Conservation (phyloP, 2,888 invertebrate genomes). For the Piscicola geometra region DNA sequence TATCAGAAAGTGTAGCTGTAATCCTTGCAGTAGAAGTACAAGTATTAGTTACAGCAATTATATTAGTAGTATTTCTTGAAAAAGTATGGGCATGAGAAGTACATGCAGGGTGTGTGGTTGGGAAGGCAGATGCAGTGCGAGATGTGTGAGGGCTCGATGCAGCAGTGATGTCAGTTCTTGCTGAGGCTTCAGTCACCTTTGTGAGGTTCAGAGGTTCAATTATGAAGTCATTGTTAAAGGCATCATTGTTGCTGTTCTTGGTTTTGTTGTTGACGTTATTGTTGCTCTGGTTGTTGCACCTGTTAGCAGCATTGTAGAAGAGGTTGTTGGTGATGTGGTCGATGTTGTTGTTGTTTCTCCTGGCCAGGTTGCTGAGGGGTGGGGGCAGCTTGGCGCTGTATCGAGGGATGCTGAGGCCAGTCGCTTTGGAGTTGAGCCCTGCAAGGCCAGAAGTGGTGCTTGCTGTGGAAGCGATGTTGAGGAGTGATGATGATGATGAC, state of each 20-base stretch:
- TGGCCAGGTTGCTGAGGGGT: neutral
- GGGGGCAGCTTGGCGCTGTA: neutral
- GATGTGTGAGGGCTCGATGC: too few relatives aligned
- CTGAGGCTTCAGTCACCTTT: neutral
- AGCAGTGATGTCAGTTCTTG: neutral
- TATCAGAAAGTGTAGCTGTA: too few relatives aligned
- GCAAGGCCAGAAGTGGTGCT: too few relatives aligned
- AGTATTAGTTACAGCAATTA: too few relatives aligned
- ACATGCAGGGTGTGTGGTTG: too few relatives aligned
- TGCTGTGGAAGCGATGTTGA: neutral
- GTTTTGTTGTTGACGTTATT: constrained; percentile 8
- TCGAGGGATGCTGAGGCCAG: neutral
- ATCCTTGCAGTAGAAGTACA: too few relatives aligned
- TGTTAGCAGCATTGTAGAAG: neutral
- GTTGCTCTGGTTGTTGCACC: neutral
- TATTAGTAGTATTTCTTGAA: too few relatives aligned
- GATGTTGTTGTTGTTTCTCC: neutral
- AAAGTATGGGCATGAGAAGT: too few relatives aligned
- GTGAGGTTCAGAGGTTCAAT: constrained; percentile 1
- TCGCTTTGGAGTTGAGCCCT: too few relatives aligned
- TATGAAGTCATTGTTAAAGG: neutral
- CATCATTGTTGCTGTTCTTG: neutral
- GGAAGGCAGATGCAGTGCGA: too few relatives aligned
- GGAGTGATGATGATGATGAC: too few relatives aligned
- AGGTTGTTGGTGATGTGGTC: constrained; percentile 4